These are phyloP conservation scores for Cherax destructor DNA, from an alignment of 1,140 invertebrate species.

Conservation along the genomic window DNA sequence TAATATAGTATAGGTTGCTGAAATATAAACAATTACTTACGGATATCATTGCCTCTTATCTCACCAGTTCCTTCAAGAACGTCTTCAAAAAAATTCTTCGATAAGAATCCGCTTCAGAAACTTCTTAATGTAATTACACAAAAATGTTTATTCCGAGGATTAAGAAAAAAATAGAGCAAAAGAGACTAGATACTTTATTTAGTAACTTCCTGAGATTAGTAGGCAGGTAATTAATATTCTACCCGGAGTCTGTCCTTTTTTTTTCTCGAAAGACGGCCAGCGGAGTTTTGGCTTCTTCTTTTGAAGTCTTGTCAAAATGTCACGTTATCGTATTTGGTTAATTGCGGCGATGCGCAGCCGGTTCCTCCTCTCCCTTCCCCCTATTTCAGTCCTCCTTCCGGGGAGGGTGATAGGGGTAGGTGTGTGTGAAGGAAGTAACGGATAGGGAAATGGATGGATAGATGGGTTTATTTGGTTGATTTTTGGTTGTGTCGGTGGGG, in stretches of 20 bases:
- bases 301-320: slow-evolving; percentile 21
- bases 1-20: no score
- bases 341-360: no score
- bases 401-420: no score
- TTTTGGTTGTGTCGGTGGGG: no score
- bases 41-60: no score
- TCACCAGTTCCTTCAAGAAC: no score
- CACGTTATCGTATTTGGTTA: slow-evolving; percentile 39
- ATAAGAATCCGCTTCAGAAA: background rate
- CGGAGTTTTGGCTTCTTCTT: slow-evolving; percentile 26
- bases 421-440: no score
- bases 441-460: background rate
- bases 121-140: slow-evolving; percentile 50
- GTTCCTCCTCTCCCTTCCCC: no score
- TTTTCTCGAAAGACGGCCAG: slow-evolving; percentile 37
- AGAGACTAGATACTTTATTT: slow-evolving; percentile 2
- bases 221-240: slow-evolving; percentile 59
- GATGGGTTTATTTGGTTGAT: no score
- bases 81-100: no score
- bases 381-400: no score
- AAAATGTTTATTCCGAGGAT: slow-evolving; percentile 49
- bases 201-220: slow-evolving; percentile 56
- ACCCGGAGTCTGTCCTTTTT: slow-evolving; percentile 54
- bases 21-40: no score
- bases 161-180: slow-evolving; percentile 23